Percentiles rank a stretch among this genome's conserved stretches.
phyloP scores from a whole-genome alignment of 37 sponge, comb jelly and placozoan genomes.

The Aplysina aerophoba region DNA sequence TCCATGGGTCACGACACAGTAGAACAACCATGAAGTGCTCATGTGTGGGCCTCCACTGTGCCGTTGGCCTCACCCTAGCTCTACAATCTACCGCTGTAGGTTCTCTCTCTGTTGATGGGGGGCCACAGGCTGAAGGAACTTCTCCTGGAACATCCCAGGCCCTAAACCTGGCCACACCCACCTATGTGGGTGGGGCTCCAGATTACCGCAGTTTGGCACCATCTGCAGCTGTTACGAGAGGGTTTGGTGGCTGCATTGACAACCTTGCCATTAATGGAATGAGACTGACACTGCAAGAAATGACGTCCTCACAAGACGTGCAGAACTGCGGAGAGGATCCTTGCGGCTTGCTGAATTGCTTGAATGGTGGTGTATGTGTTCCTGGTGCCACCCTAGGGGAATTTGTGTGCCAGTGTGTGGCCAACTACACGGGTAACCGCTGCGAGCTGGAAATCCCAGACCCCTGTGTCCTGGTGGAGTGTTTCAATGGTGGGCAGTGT shows the following conservation, averaged over 20 bases:
- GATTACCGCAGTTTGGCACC: background rate
- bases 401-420: constrained; percentile 21
- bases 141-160: constrained; percentile 41
- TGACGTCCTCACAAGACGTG: background rate
- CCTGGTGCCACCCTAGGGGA: background rate
- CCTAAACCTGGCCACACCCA: constrained; percentile 44
- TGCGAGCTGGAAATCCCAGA: constrained; percentile 43
- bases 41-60: too few relatives aligned
- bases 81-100: background rate
- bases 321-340: constrained; percentile 11
- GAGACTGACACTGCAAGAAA: background rate
- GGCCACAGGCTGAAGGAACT: constrained; percentile 10
- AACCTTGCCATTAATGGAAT: constrained; percentile 38
- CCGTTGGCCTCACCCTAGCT: too few relatives aligned
- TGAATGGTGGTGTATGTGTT: constrained; percentile 59
- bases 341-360: constrained; percentile 23
- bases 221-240: background rate
- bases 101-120: constrained; percentile 44
- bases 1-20: too few relatives aligned
- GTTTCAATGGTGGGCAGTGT: constrained; percentile 48
- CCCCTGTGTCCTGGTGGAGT: background rate
- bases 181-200: constrained; percentile 52
- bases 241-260: constrained; percentile 59
- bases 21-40: too few relatives aligned
- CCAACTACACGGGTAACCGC: constrained; percentile 23